Conservation (phyloP, 2,797 vertebrate species). For the Clarias platycephalus region DNA sequence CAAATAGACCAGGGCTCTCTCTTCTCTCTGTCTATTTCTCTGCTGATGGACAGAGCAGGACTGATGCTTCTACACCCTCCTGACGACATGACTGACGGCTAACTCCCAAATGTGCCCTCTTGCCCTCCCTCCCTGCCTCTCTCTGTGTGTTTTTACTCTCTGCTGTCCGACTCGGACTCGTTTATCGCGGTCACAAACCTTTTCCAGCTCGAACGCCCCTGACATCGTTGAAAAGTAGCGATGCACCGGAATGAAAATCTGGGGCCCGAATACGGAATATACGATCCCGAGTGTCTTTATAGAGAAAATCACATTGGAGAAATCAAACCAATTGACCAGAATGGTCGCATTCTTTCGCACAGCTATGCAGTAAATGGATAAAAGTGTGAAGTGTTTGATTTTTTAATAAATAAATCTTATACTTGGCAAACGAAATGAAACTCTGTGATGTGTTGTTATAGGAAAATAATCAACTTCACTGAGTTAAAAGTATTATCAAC, state of each 20-base stretch:
- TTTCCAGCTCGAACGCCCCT: background rate
- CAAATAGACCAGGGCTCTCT: slow-evolving; percentile 68
- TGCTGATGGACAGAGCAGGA: slow-evolving; percentile 62
- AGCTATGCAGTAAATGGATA: background rate
- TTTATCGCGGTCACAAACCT: background rate
- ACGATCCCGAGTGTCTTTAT: background rate
- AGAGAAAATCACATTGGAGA: background rate
- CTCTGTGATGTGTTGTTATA: background rate
- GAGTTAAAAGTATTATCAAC: no score
- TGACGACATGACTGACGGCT: slow-evolving; percentile 69
- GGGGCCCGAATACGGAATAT: background rate
- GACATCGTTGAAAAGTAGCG: background rate
- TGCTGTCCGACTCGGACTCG: background rate
- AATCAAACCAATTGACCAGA: background rate
- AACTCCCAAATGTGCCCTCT: slow-evolving; percentile 31
- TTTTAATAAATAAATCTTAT: background rate
- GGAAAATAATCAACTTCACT: no score
- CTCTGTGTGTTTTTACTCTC: background rate
- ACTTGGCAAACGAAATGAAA: no score
- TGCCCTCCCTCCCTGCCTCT: background rate
- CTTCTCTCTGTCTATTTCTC: slow-evolving; percentile 41
- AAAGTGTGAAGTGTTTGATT: background rate
- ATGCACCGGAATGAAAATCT: background rate
- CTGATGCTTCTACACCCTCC: slow-evolving; percentile 63
- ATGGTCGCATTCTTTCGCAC: background rate